Conservation (phyloP, 2,797 vertebrate species). For the Galagoides demidoff region DNA sequence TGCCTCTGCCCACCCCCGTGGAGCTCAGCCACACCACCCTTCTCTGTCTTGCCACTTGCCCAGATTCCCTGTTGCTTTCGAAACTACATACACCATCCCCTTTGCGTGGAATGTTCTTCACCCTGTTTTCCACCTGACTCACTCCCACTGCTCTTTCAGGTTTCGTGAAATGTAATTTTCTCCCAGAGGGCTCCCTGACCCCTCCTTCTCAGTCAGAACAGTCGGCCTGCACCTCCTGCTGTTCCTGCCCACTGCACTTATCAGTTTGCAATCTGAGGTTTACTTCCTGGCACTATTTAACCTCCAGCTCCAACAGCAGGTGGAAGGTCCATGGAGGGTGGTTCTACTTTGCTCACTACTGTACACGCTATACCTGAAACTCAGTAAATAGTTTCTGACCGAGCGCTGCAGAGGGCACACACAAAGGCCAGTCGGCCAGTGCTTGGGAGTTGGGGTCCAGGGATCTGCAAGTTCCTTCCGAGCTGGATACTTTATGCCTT, state of each 20-base stretch:
- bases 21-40: not conserved
- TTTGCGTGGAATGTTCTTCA: not conserved
- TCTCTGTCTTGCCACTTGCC: not conserved
- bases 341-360: not conserved
- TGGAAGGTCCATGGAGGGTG: not conserved
- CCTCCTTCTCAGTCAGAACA: not conserved
- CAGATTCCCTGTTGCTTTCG: not conserved
- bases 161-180: conserved; percentile 3
- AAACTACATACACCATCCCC: not conserved
- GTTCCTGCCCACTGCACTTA: not conserved
- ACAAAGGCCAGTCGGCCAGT: not conserved
- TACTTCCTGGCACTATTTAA: not conserved
- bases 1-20: not conserved
- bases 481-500: not conserved
- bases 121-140: not conserved
- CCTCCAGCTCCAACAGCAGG: not conserved
- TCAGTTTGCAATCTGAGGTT: not conserved
- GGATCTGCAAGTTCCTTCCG: not conserved
- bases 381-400: conserved; percentile 10
- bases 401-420: not conserved
- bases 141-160: not conserved
- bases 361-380: not conserved
- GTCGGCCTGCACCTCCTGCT: not conserved
- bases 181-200: not conserved
- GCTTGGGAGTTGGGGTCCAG: not conserved